These are phyloP conservation scores for Phrynosoma platyrhinos DNA, from an alignment of 2,113 vertebrate species.

Conservation along the genomic window DNA sequence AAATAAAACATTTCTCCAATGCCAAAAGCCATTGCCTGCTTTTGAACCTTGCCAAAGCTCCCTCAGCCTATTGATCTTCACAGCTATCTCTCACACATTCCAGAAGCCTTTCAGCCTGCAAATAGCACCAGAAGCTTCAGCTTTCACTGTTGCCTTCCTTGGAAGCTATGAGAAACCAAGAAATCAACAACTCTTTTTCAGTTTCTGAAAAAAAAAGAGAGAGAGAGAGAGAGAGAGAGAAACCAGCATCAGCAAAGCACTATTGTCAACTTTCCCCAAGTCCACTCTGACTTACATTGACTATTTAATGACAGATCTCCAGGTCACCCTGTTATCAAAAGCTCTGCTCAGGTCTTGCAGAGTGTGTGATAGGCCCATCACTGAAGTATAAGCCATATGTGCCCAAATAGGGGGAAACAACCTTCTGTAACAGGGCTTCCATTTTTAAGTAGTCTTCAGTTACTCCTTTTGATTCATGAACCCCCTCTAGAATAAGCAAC, in stretches of 20 bases:
- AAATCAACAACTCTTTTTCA: background rate
- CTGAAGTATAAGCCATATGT: slow-evolving; percentile 89
- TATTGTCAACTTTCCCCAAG: background rate
- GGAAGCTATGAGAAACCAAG: background rate
- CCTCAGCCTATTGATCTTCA: background rate
- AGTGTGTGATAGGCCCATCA: slow-evolving; percentile 84
- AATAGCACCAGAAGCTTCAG: background rate
- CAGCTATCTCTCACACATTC: background rate
- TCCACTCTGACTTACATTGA: too few relatives aligned
- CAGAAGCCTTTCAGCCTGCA: background rate
- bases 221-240: background rate
- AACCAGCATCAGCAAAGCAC: background rate
- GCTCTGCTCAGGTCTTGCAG: slow-evolving; percentile 17
- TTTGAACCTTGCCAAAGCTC: slow-evolving; percentile 7
- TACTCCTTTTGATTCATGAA: slow-evolving; percentile 91
- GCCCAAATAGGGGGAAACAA: slow-evolving; percentile 94
- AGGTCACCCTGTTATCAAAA: too few relatives aligned
- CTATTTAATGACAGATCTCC: too few relatives aligned
- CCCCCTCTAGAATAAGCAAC: slow-evolving; percentile 94
- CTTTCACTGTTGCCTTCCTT: background rate
- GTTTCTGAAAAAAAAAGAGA: background rate
- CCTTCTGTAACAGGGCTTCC: slow-evolving; percentile 93
- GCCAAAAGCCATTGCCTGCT: background rate
- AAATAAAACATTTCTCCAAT: background rate
- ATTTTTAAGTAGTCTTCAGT: slow-evolving; percentile 92